A percentile compares a stretch with the other conserved stretches of the same genome.
phyloP scores from a whole-genome alignment of 2,797 vertebrate genomes.

The Danionella dracula region DNA sequence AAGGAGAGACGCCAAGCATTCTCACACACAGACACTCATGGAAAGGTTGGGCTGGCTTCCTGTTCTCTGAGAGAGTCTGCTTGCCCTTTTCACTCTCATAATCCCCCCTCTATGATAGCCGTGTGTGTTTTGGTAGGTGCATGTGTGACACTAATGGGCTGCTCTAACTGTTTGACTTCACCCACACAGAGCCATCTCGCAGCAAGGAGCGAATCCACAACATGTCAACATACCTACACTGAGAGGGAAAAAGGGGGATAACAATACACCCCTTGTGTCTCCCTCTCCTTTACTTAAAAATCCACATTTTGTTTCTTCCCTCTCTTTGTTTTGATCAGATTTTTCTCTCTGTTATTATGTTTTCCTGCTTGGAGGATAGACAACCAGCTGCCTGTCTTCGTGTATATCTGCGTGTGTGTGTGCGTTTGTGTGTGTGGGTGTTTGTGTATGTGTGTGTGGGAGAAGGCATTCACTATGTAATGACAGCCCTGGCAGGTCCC shows the following conservation, averaged over 20 bases:
- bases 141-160: constrained; percentile 68
- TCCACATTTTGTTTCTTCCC: constrained; percentile 7
- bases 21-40: constrained; percentile 29
- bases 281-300: background rate
- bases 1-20: constrained; percentile 44
- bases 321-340: constrained; percentile 37
- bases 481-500: constrained; percentile 55
- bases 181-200: constrained; percentile 56
- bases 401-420: constrained; percentile 18
- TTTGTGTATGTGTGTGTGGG: constrained; percentile 24
- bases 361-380: constrained; percentile 18
- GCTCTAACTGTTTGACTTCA: constrained; percentile 61
- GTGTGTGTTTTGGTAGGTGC: constrained; percentile 35
- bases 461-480: constrained; percentile 36
- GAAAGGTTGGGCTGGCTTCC: constrained; percentile 33
- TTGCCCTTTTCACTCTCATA: constrained; percentile 40
- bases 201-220: constrained; percentile 64
- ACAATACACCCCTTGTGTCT: background rate
- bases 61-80: constrained; percentile 30
- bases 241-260: constrained; percentile 50
- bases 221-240: constrained; percentile 60
- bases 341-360: constrained; percentile 30
- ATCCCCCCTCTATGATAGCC: constrained; percentile 31
- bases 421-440: constrained; percentile 23
- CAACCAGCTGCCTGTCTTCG: constrained; percentile 24